A percentile compares a stretch with the other conserved stretches of the same genome.
Conservation (phyloP, 2,797 vertebrate genomes). For the Sebastes nivosus region DNA sequence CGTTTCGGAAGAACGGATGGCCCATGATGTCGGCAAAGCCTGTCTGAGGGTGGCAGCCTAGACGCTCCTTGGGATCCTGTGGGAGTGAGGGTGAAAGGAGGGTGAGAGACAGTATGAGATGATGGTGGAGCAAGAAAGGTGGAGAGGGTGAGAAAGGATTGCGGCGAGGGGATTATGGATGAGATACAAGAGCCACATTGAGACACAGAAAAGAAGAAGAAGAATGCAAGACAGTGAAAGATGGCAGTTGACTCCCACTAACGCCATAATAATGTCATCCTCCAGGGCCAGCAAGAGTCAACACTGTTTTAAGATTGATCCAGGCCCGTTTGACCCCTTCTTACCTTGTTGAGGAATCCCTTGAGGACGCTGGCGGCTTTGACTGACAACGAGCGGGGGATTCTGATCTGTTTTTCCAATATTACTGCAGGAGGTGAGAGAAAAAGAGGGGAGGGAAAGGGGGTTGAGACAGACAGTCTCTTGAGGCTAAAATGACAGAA, state of each 20-base stretch:
- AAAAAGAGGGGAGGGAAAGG: background rate
- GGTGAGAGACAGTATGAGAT: conserved; percentile 40
- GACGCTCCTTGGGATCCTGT: conserved; percentile 96
- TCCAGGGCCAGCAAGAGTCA: conserved; percentile 5
- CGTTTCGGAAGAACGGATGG: conserved; percentile 96
- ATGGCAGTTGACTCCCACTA: background rate
- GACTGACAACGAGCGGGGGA: conserved; percentile 96
- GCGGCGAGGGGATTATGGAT: background rate
- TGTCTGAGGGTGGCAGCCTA: conserved; percentile 98
- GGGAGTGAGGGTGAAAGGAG: conserved; percentile 28
- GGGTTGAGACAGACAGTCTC: conserved; percentile 13
- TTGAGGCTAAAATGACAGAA: conserved; percentile 10
- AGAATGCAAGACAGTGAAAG: background rate
- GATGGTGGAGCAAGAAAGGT: background rate
- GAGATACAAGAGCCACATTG: conserved; percentile 1
- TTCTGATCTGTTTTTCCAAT: conserved; percentile 98
- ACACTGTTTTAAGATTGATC: conserved; percentile 20
- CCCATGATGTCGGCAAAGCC: conserved; percentile 98
- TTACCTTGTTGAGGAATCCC: conserved; percentile 98
- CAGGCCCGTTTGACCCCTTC: conserved; percentile 16
- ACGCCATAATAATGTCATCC: conserved; percentile 20
- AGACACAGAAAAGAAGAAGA: background rate
- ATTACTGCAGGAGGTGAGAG: conserved; percentile 84
- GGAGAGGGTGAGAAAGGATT: conserved; percentile 10
- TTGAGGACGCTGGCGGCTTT: conserved; percentile 98